Base-by-base conservation (phyloP, 2,113 vertebrate species). In the Tetraodon nigroviridis region DNA sequence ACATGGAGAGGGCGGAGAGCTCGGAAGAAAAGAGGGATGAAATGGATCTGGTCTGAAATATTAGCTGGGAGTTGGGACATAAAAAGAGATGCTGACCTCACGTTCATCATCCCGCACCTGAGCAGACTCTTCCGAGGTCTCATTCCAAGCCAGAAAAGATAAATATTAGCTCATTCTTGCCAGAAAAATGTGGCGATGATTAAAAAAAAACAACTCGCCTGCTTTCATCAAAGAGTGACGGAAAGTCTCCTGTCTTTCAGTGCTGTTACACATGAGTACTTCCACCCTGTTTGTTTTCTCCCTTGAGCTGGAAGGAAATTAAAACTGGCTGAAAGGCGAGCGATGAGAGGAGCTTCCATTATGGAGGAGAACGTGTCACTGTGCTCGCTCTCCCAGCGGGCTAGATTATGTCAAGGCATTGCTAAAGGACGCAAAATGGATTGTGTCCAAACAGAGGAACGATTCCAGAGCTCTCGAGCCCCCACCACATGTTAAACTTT, bases 31-130 rank as follows among this genome's bases (percentile, higher is more conserved):
- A 51, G 64, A 41, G 50, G 51, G 68, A 14, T 51, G 65, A 75
- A 57, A 73, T 61, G 58, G 76, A 78, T 75, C 60, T 78, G 66
- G 66, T 68, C 77, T 44, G 69, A 73, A 55, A 69, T 16, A 54
- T 67, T 65, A 66, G 71, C 40, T 58, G 58, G 55, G 49, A 1
- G 4, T n/a, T 20, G 52, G 40, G 24, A 19, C 50, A 48, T 18
- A 64, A 70, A 58, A 51, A 53, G 48, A 71, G 47, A 51, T 1
- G 3, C 24, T n/a, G 14, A 7, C 5, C 48, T 71, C 64, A 47
- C 21, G n/a, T 46, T 11, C 41, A 45, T 51, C 68, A 3, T 55
- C 27, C 65, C 53, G 45, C 46, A 42, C 29, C 15, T 20, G 18
- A 58, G 32, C 12, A 37, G 32, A 11, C 32, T 8, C 8, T 37